Evolutionary conservation across 2,113 vertebrate species (phyloP).

Genomic region (Nettapus auritus): DNA sequence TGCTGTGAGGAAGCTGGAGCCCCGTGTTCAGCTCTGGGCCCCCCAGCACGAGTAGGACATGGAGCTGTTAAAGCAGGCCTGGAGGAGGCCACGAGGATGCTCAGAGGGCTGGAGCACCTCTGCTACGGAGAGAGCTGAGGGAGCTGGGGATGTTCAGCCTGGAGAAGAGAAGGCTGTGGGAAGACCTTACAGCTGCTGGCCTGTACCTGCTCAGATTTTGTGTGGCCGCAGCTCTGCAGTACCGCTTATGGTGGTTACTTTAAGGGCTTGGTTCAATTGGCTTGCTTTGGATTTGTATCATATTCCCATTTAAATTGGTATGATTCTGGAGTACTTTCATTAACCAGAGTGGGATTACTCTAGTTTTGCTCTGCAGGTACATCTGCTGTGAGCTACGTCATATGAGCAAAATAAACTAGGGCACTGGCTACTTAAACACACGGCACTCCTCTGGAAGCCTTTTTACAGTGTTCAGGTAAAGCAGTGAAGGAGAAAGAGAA

Average conservation of each 20-base stretch:
- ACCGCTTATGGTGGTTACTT: background rate
- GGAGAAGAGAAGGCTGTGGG: too few relatives aligned
- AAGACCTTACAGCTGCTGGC: too few relatives aligned
- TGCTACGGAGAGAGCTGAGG: too few relatives aligned
- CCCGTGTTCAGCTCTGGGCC: too few relatives aligned
- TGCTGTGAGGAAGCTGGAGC: background rate
- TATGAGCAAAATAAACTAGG: background rate
- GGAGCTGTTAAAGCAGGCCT: too few relatives aligned
- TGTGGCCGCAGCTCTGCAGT: background rate
- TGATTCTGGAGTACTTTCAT: background rate
- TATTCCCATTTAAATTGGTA: background rate
- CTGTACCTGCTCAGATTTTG: background rate
- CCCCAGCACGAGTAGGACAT: too few relatives aligned
- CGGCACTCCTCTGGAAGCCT: background rate
- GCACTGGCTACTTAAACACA: constrained; percentile 9
- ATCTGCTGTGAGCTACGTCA: background rate
- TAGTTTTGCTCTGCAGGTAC: background rate
- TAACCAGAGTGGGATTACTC: background rate
- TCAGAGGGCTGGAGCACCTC: too few relatives aligned
- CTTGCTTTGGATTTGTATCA: background rate
- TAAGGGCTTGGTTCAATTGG: background rate
- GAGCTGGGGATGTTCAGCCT: too few relatives aligned
- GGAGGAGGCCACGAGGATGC: too few relatives aligned
- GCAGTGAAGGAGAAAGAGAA: background rate
- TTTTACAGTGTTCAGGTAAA: background rate